Percentiles rank a stretch among this genome's conserved stretches.
phyloP scores from a whole-genome alignment of 1,140 invertebrate genomes.

The Eufriesea mexicana region DNA sequence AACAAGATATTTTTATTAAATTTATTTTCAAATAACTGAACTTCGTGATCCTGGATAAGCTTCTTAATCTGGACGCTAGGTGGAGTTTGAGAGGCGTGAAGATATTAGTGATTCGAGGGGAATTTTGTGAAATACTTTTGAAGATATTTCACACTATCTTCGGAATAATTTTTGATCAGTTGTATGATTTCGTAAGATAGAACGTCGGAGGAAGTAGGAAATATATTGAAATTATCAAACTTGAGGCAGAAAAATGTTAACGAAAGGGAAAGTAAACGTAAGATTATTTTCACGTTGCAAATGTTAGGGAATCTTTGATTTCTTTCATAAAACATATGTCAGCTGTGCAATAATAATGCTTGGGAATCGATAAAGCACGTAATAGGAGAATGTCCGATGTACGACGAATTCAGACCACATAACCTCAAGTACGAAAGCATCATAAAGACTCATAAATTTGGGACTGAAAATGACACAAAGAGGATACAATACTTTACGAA shows the following conservation, averaged over 20 bases:
- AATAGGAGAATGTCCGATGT: no score
- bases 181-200: not conserved
- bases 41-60: no score
- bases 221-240: not conserved
- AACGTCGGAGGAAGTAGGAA: not conserved
- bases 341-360: no score
- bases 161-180: not conserved
- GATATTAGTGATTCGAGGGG: not conserved
- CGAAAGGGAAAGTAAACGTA: slow-evolving; percentile 35
- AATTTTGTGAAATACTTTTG: not conserved
- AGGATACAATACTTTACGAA: no score
- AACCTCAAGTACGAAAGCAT: no score
- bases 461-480: no score
- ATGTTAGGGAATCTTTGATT: not conserved
- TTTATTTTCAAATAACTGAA: not conserved
- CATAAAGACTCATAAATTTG: no score
- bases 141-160: not conserved
- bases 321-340: not conserved
- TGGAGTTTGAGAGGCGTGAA: not conserved
- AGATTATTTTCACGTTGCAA: not conserved
- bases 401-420: no score
- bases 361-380: no score
- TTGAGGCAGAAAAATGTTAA: slow-evolving; percentile 16
- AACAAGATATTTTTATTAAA: not conserved
- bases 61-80: not conserved